Base-by-base conservation (phyloP, 1,140 invertebrate species). In the Drosophila santomea region DNA sequence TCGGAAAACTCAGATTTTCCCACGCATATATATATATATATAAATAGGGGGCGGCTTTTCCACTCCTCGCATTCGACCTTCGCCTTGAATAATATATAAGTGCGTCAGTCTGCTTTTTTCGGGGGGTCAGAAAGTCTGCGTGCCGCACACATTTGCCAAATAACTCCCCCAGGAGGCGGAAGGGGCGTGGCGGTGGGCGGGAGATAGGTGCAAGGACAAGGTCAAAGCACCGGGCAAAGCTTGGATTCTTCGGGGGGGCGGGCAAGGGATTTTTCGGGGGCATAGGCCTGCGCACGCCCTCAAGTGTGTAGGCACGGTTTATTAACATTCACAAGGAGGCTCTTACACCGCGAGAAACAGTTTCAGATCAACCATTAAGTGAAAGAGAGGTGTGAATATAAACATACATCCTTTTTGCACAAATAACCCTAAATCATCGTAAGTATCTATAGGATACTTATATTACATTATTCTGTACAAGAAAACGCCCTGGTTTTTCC, bases 121-220 rank as follows among this genome's bases (percentile, higher is more conserved):
- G 17, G 25, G 74, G 45, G 20, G 74, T 44, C 25, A 35, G 15
- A 77, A 79, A 69, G 83, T 83, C 83, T 83, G 83, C 84, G 84
- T 83, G 79, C 83, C 83, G 78, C 83, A 86, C 83, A 88, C 83
- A 88, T 86, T 86, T 84, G 77, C 61, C 68, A 89, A 89, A 89
- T 89, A 82, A 74, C 84, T 89, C 66, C 74, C 76, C 25, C 59
- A 68, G 67, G 77, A 71, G 79, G 56, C 67, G 75, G 64, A 54
- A 59, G 55, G 55, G 41, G 57, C 61, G 39, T 55, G 55, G 12
- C 4, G 7, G 57, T 17, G 58, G 20, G 17, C 25, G 63, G 74
- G 64, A 45, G 57, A 58, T 59, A 73, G 50, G 74, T 68, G 78
- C 76, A 73, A 82, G 80, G 80, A 69, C 88, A 88, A 90, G 86